Percentiles rank a stretch among this genome's conserved stretches.
phyloP scores from a whole-genome alignment of 2,888 invertebrate genomes.

The Tachina fera region DNA sequence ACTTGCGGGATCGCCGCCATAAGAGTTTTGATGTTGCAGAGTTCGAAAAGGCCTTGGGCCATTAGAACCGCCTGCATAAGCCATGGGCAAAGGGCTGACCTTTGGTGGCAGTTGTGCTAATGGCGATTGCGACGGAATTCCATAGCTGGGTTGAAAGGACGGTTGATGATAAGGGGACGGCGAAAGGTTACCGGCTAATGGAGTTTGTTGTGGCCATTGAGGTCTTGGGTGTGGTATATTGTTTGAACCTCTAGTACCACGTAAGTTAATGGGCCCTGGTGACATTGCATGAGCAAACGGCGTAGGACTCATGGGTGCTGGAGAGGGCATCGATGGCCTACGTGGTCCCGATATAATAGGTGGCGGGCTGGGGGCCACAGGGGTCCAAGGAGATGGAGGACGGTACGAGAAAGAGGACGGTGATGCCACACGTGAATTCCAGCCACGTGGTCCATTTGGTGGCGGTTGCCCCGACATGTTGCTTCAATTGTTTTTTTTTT shows the following conservation, averaged over 20 bases:
- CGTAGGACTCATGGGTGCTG: slow-evolving; percentile 75
- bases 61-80: slow-evolving; percentile 68
- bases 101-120: slow-evolving; percentile 70
- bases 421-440: slow-evolving; percentile 81
- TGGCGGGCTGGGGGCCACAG: slow-evolving; percentile 87
- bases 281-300: slow-evolving; percentile 82
- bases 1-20: slow-evolving; percentile 78
- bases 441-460: slow-evolving; percentile 81
- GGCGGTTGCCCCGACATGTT: slow-evolving; percentile 82
- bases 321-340: slow-evolving; percentile 83
- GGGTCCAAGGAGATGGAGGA: slow-evolving; percentile 88
- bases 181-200: slow-evolving; percentile 78
- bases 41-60: slow-evolving; percentile 83
- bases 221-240: slow-evolving; percentile 87
- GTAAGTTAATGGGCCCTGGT: slow-evolving; percentile 83
- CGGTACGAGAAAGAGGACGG: slow-evolving; percentile 88
- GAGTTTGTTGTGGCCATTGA: slow-evolving; percentile 84
- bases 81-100: slow-evolving; percentile 65
- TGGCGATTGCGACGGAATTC: slow-evolving; percentile 30
- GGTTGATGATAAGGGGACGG: slow-evolving; percentile 80
- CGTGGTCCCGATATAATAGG: slow-evolving; percentile 87
- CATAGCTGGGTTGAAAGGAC: slow-evolving; percentile 72
- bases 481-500: neutral
- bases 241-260: slow-evolving; percentile 81
- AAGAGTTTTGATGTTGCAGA: slow-evolving; percentile 82